Conservation (phyloP, 2,888 invertebrate genomes). For the Microctonus hyperodae region DNA sequence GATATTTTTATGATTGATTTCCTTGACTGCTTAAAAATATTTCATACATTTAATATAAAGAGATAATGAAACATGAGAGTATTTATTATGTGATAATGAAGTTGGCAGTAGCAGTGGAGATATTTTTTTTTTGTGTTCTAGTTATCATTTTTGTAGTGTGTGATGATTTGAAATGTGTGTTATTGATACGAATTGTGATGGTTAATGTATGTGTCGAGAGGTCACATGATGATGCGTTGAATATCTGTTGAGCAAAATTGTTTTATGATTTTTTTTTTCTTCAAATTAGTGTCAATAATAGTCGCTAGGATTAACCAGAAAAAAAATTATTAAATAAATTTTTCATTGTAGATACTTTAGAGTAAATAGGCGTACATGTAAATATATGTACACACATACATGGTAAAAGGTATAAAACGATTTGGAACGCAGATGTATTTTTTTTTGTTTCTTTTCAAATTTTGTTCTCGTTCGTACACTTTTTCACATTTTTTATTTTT, state of each 20-base stretch:
- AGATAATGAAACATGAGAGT: background rate
- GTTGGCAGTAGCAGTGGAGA: background rate
- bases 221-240: background rate
- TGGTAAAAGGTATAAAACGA: conserved; percentile 41
- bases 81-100: background rate
- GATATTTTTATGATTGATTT: background rate
- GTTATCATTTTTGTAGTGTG: background rate
- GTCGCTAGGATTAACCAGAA: no score
- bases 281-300: no score
- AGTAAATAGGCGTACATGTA: background rate
- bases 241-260: no score
- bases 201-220: background rate
- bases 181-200: background rate
- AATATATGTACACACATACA: conserved; percentile 6
- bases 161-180: background rate
- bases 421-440: conserved; percentile 41
- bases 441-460: conserved; percentile 32
- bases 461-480: conserved; percentile 54
- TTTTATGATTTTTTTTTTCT: background rate
- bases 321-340: no score
- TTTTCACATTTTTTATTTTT: conserved; percentile 45
- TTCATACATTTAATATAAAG: background rate
- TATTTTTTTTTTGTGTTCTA: background rate
- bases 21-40: background rate
- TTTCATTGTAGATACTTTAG: no score